These are phyloP conservation scores for Rana temporaria DNA, from an alignment of 2,113 vertebrate genomes.

Conservation along the genomic window DNA sequence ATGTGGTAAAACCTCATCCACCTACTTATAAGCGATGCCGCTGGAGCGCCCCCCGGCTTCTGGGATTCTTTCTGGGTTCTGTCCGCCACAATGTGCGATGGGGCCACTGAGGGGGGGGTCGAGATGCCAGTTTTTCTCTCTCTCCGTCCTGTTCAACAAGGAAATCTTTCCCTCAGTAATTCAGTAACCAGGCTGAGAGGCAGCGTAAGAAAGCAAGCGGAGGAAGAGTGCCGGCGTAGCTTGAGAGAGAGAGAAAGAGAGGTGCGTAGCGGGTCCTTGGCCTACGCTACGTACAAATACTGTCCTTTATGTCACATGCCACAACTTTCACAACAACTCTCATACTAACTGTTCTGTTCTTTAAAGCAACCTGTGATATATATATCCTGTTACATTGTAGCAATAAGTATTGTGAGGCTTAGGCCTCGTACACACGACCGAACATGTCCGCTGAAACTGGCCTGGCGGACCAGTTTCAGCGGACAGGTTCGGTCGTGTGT, in stretches of 20 bases:
- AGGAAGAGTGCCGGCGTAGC: neutral
- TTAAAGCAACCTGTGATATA: too few relatives aligned
- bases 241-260: neutral
- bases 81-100: conserved; percentile 64
- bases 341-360: too few relatives aligned
- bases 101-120: conserved; percentile 65
- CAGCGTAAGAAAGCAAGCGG: conserved; percentile 52
- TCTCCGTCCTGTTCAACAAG: conserved; percentile 76
- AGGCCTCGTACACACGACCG: too few relatives aligned
- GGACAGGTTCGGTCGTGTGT: too few relatives aligned
- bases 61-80: conserved; percentile 62
- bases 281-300: too few relatives aligned
- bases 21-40: conserved; percentile 70
- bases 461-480: too few relatives aligned
- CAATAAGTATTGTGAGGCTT: too few relatives aligned
- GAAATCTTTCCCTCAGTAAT: conserved; percentile 74
- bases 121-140: conserved; percentile 67
- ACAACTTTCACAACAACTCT: too few relatives aligned
- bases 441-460: too few relatives aligned
- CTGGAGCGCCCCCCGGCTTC: conserved; percentile 67
- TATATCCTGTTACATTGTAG: too few relatives aligned
- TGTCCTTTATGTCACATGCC: too few relatives aligned
- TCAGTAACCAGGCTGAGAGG: conserved; percentile 54
- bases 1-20: conserved; percentile 65
- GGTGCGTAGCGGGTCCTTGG: neutral